These are phyloP conservation scores for Nymphalis polychloros DNA, from an alignment of 2,888 invertebrate genomes.

Conservation along the genomic window DNA sequence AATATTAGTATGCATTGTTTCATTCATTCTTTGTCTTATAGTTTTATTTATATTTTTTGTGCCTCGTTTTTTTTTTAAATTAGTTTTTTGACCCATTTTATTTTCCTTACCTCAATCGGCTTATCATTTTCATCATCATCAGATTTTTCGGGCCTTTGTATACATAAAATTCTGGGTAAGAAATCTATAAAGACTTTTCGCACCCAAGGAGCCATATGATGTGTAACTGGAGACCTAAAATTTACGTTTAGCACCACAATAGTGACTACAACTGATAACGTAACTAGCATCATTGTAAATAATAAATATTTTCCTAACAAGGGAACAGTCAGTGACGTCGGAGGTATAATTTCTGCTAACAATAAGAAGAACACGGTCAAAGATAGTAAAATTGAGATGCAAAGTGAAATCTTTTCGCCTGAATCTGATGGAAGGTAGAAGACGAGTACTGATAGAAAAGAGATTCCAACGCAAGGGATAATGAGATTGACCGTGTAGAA, in stretches of 20 bases:
- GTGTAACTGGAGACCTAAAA: conserved; percentile 94
- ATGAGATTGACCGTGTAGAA: conserved; percentile 99
- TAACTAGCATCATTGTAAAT: conserved; percentile 97
- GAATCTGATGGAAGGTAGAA: conserved; percentile 99
- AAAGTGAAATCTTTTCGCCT: conserved; percentile 98
- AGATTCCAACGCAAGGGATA: conserved; percentile 98
- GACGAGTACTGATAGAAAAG: conserved; percentile 97
- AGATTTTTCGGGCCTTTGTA: conserved; percentile 92
- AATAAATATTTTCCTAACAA: conserved; percentile 94
- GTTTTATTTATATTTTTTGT: conserved; percentile 5
- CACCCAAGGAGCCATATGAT: conserved; percentile 96
- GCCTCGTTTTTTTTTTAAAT: background rate
- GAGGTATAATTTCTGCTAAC: conserved; percentile 96
- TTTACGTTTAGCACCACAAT: conserved; percentile 97
- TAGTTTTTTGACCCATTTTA: conserved; percentile 2
- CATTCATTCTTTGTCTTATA: background rate
- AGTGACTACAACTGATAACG: conserved; percentile 95
- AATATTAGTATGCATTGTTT: background rate
- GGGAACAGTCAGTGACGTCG: conserved; percentile 95
- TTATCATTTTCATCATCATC: conserved; percentile 82
- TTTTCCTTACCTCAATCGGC: conserved; percentile 73
- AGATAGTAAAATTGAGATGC: conserved; percentile 95
- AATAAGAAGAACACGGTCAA: conserved; percentile 96
- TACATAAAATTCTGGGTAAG: conserved; percentile 92
- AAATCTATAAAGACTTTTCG: conserved; percentile 91